Evolutionary conservation across 2,797 vertebrate genomes (phyloP), one percentile per base, ranked within the genome.

Genomic region (Esox masquinongy): DNA sequence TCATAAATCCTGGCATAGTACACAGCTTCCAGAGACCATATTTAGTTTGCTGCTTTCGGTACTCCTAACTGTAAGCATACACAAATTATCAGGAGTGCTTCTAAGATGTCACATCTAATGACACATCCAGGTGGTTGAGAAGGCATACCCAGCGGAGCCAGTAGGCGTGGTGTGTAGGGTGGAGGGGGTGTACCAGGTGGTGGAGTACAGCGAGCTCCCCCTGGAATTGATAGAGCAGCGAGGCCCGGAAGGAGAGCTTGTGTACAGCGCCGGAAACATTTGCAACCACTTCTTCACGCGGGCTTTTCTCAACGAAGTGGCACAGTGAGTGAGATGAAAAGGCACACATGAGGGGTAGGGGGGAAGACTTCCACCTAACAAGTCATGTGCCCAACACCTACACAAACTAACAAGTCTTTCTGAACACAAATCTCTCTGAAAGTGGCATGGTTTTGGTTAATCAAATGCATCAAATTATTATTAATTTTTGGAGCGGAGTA

Each of bases 281-380:
- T 99, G 98, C 90, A 99, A 96, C 82, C 98, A 99, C 79, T 97
- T 98, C 90, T 97, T 99, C 81, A 97, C 95, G 4, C 90, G 93
- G 26, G 86, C 82, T 0, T 99, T 99, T 85, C 94, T 99, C 59
- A 88, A 92, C 86, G 80, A 22, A 0, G 92, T 97, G 24, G 84
- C 92, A 72, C 87, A 92, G 98, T 99, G 87, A 89, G 94, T 89
- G 73, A 72, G 87, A 4, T 47, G 19, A 34, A 68, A 29, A 67
- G 50, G 19, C 19, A 19, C 59, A 9, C 59, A 9, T 66, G 29
- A 31, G 31, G 29, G 26, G 31, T 24, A 4, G 7, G 16, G 19
- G 14, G 5, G 2, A 51, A 17, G 17, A 51, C 15, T 5, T 19
- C 51, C n/a, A 56, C 8, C 29, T 17, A 24, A 68, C 31, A 64